Evolutionary conservation across 2,797 vertebrate genomes (phyloP).

Genomic region (Aplochiton taeniatus): DNA sequence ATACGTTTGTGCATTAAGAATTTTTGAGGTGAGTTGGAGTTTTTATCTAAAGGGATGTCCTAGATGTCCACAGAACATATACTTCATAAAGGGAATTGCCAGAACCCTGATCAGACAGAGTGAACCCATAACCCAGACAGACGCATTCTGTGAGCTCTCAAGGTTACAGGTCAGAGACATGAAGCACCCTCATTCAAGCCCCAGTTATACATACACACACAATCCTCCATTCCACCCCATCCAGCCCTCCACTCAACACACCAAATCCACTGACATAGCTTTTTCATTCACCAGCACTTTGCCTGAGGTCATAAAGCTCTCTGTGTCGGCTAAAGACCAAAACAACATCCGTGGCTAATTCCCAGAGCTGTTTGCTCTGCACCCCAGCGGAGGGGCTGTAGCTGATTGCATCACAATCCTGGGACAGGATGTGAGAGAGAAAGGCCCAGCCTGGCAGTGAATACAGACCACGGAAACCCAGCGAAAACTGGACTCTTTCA

Average conservation of each 20-base stretch:
- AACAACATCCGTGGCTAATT: slow-evolving; percentile 11
- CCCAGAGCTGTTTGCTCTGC: slow-evolving; percentile 11
- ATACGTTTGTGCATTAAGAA: too few relatives aligned
- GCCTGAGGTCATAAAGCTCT: slow-evolving; percentile 5
- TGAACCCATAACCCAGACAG: too few relatives aligned
- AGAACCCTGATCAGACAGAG: too few relatives aligned
- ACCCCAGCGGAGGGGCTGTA: neutral
- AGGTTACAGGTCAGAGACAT: too few relatives aligned
- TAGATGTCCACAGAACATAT: too few relatives aligned
- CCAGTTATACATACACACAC: too few relatives aligned
- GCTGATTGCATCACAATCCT: slow-evolving; percentile 58
- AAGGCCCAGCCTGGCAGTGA: slow-evolving; percentile 6
- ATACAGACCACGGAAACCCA: slow-evolving; percentile 20
- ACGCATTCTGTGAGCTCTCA: too few relatives aligned
- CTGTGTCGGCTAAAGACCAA: neutral
- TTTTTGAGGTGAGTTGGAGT: too few relatives aligned
- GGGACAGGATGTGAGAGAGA: slow-evolving; percentile 59
- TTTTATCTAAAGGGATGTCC: too few relatives aligned
- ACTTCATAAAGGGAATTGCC: too few relatives aligned
- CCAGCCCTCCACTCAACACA: neutral
- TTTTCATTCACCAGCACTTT: slow-evolving; percentile 10
- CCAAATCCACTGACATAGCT: slow-evolving; percentile 13
- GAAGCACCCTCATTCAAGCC: too few relatives aligned
- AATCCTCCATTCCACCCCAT: too few relatives aligned
- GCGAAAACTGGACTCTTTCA: slow-evolving; percentile 13